Evolutionary conservation across 2,113 vertebrate genomes (phyloP), one percentile per base, ranked within the genome.

Genomic region (Eptesicus fuscus): DNA sequence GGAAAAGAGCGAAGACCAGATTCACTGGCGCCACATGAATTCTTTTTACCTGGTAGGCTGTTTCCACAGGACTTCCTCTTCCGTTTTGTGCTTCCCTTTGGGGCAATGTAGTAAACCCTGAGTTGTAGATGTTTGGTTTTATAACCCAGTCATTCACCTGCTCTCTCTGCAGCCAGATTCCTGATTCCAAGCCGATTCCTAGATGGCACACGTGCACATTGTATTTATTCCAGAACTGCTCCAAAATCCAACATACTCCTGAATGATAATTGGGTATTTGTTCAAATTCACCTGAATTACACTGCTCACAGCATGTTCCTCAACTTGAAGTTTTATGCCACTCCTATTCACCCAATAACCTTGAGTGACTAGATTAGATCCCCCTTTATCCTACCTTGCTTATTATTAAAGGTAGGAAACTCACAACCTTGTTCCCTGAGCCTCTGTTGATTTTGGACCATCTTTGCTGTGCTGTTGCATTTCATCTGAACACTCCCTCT

Each of bases 181-280:
- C 78, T 13, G 56, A 80, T 23, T 9, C n/a, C 49, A 37, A 85
- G 49, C 44, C 53, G 18, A 16, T 42, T 79, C n/a, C 35, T n/a
- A 65, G 63, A 16, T 2, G 8, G 2, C 9, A 3, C 2, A 12
- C 20, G 2, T n/a, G 17, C 28, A 37, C 22, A 2, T 0, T 22
- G 25, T 78, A 80, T 89, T 61, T 96, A 85, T 96, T 96, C 83
- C 91, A 95, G 87, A 96, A 18, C 83, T 88, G 51, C 47, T 70
- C 94, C 73, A 88, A 92, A 97, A 93, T 79, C 83, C 93, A 51
- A 91, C 51, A 40, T 32, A 30, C 59, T 73, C 40, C 70, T 7
- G 22, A 23, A n/a, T 5, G 3, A 2, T 91, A 49, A n/a, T 30
- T 63, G 28, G 32, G 6, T 20, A 73, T 78, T 49, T 91, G 77